phyloP scores from a whole-genome alignment of 2,797 vertebrate genomes.

The Buceros bicornis region DNA sequence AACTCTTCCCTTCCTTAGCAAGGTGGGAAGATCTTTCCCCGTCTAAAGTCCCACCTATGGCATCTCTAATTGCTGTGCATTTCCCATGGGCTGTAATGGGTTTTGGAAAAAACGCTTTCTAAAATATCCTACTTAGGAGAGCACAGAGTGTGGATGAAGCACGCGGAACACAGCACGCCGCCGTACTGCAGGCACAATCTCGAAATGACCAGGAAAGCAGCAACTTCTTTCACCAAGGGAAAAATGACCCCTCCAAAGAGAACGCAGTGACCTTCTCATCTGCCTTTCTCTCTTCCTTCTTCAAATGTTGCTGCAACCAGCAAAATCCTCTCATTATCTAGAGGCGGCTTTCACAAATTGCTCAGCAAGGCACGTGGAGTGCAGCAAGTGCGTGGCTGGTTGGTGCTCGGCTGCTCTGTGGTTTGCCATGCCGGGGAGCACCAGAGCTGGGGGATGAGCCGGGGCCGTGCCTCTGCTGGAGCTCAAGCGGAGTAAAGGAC shows the following conservation, averaged over 20 bases:
- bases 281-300: not conserved
- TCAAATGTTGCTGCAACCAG: not conserved
- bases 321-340: not conserved
- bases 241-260: not conserved
- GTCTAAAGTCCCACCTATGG: not conserved
- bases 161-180: accelerated
- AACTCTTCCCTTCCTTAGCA: not conserved
- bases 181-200: not conserved
- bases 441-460: not conserved
- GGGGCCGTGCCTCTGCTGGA: not conserved
- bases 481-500: not conserved
- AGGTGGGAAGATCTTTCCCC: not conserved
- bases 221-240: not conserved
- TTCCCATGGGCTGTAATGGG: not conserved
- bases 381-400: not conserved
- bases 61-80: not conserved
- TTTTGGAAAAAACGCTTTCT: not conserved
- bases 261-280: not conserved
- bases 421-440: accelerated
- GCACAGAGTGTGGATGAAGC: not conserved
- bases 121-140: not conserved
- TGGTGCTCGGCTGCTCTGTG: not conserved
- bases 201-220: not conserved
- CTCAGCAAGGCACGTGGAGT: accelerated
- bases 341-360: not conserved